Evolutionary conservation across 2,113 vertebrate species (phyloP), one percentile per base, ranked within the genome.

Genomic region (Tachuris rubrigastra): DNA sequence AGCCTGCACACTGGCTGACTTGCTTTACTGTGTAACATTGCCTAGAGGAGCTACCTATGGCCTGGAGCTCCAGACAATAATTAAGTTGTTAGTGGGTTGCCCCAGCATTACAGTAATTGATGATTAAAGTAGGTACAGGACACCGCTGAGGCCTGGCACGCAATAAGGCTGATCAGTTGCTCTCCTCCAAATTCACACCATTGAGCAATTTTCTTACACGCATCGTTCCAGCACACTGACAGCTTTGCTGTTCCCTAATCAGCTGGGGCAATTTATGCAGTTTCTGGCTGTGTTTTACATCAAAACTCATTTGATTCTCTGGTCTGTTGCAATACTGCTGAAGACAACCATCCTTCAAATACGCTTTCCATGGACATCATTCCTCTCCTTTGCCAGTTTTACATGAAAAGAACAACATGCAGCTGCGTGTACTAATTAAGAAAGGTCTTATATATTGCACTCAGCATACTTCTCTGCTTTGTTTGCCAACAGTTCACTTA

Each of bases 41-140:
- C 37, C 74, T 58, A 22, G 66, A 76, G 79, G 20, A 92, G 53
- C 39, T n/a, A 49, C 87, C 75, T 60, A 72, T 12, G 75, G 75
- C 68, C 82, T n/a, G 14, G 37, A 85, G 67, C 58, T 62, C 59
- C 76, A 84, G 68, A 63, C 55, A 90, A 16, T 62, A 90, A 94
- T 94, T 79, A 92, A 67, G 46, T 42, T 88, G 76, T 67, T 89
- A 72, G 79, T 93, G 72, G 76, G 65, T 59, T 90, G 88, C 42
- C 88, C 90, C 79, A 86, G 92, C 50, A 44, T 27, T 84, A 55
- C 27, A 67, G 72, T 84, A 95, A 94, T 74, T 86, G 95, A 71
- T 55, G 55, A 93, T 71, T 96, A 78, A 95, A 92, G 72, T 20
- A 74, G 6, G 33, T 72, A 44, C 35, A 78, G 88, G 80, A 80